Evolutionary conservation across 2,888 invertebrate genomes (phyloP), one percentile per base, ranked within the genome.

Genomic region (Ferrisia virgata): DNA sequence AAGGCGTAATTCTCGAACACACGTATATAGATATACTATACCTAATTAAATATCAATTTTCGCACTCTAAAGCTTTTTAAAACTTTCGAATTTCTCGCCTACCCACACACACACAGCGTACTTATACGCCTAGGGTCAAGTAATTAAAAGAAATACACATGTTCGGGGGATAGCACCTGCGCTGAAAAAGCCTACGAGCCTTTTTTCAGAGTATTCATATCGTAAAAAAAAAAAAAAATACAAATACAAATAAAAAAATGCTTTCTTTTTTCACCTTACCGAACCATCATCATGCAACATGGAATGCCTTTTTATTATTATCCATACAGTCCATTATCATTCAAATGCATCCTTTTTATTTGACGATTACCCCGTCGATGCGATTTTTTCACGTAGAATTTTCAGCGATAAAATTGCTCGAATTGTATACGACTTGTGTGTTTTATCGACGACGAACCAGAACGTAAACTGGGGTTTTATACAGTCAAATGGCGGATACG

Each of bases 1-100:
- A 40, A 11, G 18, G 8, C 18, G 11, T n/a, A n/a, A 53, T 5
- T 64, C 25, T 9, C 58, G 25, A 64, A 28, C 58, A 53, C 53
- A 3, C 6, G 5, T 39, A 39, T 11, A 5, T 8, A 39, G 53
- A 8, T n/a, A n/a, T n/a, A n/a, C 6, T 13, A 28, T 72, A 18
- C 31, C n/a, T 72, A 72, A 72, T 72, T 69, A 69, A 72, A 72
- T 72, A 72, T 72, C 72, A 72, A 72, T 72, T 18, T 72, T 33
- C 33, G 15, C 33, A 33, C 36, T n/a, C n/a, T 18, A n/a, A 33
- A 33, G 18, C 33, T 72, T 72, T 72, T 64, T 25, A 64, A 64
- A 64, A 64, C 58, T 64, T 72, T 72, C 72, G n/a, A 33, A 72
- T 72, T 72, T 33, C 22, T 53, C 18, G 53, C 8, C n/a, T n/a